Percentiles rank a stretch among this genome's conserved stretches.
Conservation (phyloP, 2,888 invertebrate genomes). For the Azorinus chamasolen region DNA sequence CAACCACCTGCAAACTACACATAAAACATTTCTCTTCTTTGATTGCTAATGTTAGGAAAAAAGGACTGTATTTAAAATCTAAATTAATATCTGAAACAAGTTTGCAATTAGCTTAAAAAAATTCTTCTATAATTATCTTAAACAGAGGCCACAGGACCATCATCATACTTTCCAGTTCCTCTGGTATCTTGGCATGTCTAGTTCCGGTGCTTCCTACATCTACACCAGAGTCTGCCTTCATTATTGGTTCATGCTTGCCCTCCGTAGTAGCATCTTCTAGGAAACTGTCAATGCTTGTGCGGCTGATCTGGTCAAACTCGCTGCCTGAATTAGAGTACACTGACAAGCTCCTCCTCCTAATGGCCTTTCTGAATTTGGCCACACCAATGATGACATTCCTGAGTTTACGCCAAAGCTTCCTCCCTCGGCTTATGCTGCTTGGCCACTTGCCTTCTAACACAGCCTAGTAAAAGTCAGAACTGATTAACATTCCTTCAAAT, state of each 20-base stretch:
- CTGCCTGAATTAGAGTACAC: slow-evolving; percentile 85
- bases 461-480: slow-evolving; percentile 84
- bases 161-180: slow-evolving; percentile 46
- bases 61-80: too few species aligned
- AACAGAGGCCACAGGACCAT: too few species aligned
- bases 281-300: slow-evolving; percentile 75
- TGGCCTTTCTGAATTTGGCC: slow-evolving; percentile 94
- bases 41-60: too few species aligned
- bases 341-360: slow-evolving; percentile 81
- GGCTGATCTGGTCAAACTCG: slow-evolving; percentile 83
- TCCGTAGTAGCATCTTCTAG: slow-evolving; percentile 74
- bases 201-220: background rate
- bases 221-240: slow-evolving; percentile 30
- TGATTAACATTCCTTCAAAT: too few species aligned
- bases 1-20: too few species aligned
- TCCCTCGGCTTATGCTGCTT: slow-evolving; percentile 91
- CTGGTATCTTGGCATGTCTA: slow-evolving; percentile 16
- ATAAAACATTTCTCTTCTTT: too few species aligned
- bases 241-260: slow-evolving; percentile 52
- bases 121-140: too few species aligned
- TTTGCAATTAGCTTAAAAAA: too few species aligned
- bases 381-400: slow-evolving; percentile 96
- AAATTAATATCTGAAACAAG: too few species aligned
- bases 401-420: slow-evolving; percentile 96
- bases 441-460: slow-evolving; percentile 99